Evolutionary conservation across 2,113 vertebrate genomes (phyloP).

Genomic region (Phyllopteryx taeniolatus): DNA sequence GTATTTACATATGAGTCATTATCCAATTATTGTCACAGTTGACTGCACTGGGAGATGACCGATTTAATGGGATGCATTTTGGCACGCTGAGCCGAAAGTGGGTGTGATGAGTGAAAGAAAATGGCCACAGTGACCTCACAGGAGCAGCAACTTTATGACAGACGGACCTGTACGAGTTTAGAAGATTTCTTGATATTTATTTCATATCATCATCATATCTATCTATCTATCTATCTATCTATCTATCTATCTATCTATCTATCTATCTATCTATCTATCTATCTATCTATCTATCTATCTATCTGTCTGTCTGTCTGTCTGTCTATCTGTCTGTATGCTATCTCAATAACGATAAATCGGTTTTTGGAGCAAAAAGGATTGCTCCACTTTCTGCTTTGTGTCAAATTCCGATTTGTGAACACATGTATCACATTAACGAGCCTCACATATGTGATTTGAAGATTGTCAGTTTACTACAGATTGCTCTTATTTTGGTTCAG

Average conservation of each 20-base stretch:
- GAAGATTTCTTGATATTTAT: conserved; percentile 17
- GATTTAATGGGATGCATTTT: conserved; percentile 29
- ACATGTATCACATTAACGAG: too few species aligned
- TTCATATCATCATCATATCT: not conserved
- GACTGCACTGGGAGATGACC: conserved; percentile 53
- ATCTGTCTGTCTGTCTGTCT: too few species aligned
- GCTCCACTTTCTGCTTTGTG: too few species aligned
- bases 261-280: too few species aligned
- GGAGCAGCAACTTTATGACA: conserved; percentile 29
- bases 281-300: too few species aligned
- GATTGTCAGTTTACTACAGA: too few species aligned
- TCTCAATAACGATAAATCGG: too few species aligned
- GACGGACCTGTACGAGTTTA: conserved; percentile 38
- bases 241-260: not conserved
- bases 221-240: not conserved
- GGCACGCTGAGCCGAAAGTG: conserved; percentile 48
- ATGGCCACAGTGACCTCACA: not conserved
- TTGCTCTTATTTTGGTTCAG: too few species aligned
- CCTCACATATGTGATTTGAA: too few species aligned
- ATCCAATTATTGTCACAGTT: conserved; percentile 53
- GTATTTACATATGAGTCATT: conserved; percentile 52
- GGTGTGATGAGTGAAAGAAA: conserved; percentile 36
- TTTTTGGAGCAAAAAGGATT: too few species aligned
- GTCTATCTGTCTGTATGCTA: too few species aligned
- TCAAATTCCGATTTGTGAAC: too few species aligned